Evolutionary conservation across 2,888 invertebrate genomes (phyloP).

Genomic region (Baronia brevicornis): DNA sequence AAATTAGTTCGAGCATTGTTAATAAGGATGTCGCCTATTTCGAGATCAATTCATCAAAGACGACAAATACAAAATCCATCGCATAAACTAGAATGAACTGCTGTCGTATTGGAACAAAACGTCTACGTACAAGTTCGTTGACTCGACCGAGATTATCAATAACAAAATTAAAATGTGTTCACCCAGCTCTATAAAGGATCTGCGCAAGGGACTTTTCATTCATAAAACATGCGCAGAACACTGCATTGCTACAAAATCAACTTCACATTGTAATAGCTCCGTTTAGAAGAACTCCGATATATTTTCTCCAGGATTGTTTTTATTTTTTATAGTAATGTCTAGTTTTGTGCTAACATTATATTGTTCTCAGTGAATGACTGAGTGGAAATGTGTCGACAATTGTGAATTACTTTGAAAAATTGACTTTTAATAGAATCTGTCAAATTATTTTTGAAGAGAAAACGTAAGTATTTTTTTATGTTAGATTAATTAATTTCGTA

Average conservation of each 20-base stretch:
- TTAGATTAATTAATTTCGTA: no score
- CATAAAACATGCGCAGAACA: conserved; percentile 64
- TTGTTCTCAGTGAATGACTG: conserved; percentile 25
- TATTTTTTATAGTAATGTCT: conserved; percentile 36
- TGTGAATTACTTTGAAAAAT: conserved; percentile 17
- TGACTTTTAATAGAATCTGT: no score
- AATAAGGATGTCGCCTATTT: conserved; percentile 18
- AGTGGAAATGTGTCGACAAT: conserved; percentile 44
- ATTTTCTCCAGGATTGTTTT: conserved; percentile 36
- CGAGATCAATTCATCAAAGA: conserved; percentile 10
- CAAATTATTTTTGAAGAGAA: no score
- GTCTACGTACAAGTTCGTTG: conserved; percentile 43
- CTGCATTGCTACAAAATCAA: conserved; percentile 70
- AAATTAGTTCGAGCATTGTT: neutral
- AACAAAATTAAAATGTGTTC: conserved; percentile 50
- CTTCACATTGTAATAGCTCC: conserved; percentile 47
- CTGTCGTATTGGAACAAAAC: conserved; percentile 6
- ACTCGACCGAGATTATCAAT: conserved; percentile 55
- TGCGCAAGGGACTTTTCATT: conserved; percentile 56
- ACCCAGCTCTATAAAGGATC: conserved; percentile 34
- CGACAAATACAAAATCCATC: neutral
- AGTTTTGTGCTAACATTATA: conserved; percentile 23
- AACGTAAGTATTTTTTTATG: no score
- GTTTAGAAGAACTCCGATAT: conserved; percentile 44
- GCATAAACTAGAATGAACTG: neutral